Percentiles rank a stretch among this genome's conserved stretches.
These are phyloP conservation scores for Portevinia maculata DNA, from an alignment of 2,888 invertebrate genomes.

Conservation along the genomic window DNA sequence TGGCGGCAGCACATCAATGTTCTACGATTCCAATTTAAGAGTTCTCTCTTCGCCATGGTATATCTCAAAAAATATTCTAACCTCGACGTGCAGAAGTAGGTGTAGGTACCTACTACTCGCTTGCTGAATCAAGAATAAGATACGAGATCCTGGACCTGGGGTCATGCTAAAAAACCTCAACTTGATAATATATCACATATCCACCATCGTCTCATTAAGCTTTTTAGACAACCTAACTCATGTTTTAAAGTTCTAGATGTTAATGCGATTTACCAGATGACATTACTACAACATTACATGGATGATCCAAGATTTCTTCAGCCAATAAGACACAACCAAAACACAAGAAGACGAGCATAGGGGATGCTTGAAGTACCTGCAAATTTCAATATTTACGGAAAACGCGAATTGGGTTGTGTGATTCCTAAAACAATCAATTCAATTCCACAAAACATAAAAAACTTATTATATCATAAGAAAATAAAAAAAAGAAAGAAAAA, in stretches of 20 bases:
- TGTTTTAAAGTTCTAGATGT: slow-evolving; percentile 1
- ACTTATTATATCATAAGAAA: not conserved
- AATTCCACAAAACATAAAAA: not conserved
- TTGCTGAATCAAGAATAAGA: not conserved
- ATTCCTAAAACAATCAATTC: not conserved
- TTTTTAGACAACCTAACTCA: not conserved
- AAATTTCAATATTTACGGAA: not conserved
- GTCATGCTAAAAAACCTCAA: not conserved
- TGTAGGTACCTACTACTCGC: slow-evolving; percentile 2
- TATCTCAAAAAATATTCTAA: slow-evolving; percentile 7
- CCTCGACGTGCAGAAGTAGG: not conserved
- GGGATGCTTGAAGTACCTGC: not conserved
- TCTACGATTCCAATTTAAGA: slow-evolving; percentile 4
- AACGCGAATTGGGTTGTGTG: not conserved
- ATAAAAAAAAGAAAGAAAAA: not conserved
- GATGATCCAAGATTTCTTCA: slow-evolving; percentile 2
- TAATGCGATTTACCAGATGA: slow-evolving; percentile 2
- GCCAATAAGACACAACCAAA: slow-evolving; percentile 1
- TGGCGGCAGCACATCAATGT: slow-evolving; percentile 13
- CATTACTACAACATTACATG: not conserved
- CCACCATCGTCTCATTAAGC: not conserved
- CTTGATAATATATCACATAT: not conserved
- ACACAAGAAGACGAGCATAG: slow-evolving; percentile 3
- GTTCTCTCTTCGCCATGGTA: not conserved
- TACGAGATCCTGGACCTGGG: not conserved